phyloP scores from a whole-genome alignment of 2,888 invertebrate species.

The Nemurella pictetii region DNA sequence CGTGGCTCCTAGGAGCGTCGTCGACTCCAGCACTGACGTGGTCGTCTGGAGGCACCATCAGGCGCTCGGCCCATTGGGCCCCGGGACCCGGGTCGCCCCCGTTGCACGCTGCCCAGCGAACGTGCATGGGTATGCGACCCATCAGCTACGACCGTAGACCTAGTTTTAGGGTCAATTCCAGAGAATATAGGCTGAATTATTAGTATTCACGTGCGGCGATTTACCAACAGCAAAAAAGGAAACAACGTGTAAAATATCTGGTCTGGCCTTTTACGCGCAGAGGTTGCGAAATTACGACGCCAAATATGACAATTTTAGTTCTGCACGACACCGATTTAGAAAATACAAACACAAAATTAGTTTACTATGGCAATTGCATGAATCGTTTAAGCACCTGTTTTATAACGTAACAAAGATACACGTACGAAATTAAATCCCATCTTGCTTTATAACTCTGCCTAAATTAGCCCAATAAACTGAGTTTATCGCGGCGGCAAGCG shows the following conservation, averaged over 20 bases:
- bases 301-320: neutral
- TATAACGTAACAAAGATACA: slow-evolving; percentile 6
- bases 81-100: neutral
- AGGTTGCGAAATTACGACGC: neutral
- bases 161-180: neutral
- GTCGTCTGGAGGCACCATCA: neutral
- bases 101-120: no score
- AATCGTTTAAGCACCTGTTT: slow-evolving; percentile 2
- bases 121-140: no score
- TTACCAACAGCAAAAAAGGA: neutral
- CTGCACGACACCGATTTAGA: neutral
- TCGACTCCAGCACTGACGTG: neutral
- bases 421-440: slow-evolving; percentile 24
- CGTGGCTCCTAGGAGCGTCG: neutral
- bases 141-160: no score
- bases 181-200: neutral
- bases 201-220: neutral
- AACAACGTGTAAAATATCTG: neutral
- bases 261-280: neutral
- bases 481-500: slow-evolving; percentile 14
- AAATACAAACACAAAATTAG: neutral
- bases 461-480: slow-evolving; percentile 13
- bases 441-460: slow-evolving; percentile 27
- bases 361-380: neutral
- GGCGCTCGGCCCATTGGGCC: neutral